Evolutionary conservation across 2,113 vertebrate genomes (phyloP).

Genomic region (Varanus salvator): DNA sequence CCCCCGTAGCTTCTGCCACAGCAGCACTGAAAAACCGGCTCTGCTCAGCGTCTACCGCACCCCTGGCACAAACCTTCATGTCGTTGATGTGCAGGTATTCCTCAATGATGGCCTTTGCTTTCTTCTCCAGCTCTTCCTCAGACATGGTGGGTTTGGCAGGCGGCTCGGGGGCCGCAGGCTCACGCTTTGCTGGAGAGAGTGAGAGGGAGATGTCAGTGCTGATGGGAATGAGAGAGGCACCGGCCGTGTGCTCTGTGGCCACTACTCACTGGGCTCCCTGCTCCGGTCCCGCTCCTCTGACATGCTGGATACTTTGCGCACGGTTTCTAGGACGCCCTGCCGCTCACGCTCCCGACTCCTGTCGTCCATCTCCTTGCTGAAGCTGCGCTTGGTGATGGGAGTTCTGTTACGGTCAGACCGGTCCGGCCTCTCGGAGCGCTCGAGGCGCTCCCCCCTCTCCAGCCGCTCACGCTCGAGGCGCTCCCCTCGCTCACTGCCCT

Average conservation of each 20-base stretch:
- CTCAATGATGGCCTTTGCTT: slow-evolving; percentile 94
- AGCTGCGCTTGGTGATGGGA: slow-evolving; percentile 90
- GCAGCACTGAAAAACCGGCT: not conserved
- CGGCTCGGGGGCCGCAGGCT: slow-evolving; percentile 64
- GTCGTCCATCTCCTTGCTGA: slow-evolving; percentile 92
- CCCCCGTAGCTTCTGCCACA: too few species aligned
- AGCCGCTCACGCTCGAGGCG: slow-evolving; percentile 77
- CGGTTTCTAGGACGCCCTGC: slow-evolving; percentile 78
- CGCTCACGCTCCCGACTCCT: slow-evolving; percentile 87
- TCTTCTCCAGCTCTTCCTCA: slow-evolving; percentile 93
- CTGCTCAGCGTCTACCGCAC: not conserved
- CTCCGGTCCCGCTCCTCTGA: slow-evolving; percentile 87
- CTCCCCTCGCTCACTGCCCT: slow-evolving; percentile 78
- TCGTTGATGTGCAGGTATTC: slow-evolving; percentile 97
- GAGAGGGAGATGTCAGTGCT: not conserved
- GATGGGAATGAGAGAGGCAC: too few species aligned
- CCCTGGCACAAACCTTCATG: slow-evolving; percentile 84
- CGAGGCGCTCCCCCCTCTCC: slow-evolving; percentile 80
- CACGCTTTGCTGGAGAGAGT: slow-evolving; percentile 82
- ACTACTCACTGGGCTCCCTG: slow-evolving; percentile 76
- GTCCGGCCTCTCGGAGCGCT: slow-evolving; percentile 80
- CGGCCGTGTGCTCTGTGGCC: not conserved
- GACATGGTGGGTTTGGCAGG: slow-evolving; percentile 81
- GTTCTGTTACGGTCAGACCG: slow-evolving; percentile 83
- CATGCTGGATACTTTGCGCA: slow-evolving; percentile 91